Base-by-base conservation (phyloP, 2,113 vertebrate species). In the Tyto alba region DNA sequence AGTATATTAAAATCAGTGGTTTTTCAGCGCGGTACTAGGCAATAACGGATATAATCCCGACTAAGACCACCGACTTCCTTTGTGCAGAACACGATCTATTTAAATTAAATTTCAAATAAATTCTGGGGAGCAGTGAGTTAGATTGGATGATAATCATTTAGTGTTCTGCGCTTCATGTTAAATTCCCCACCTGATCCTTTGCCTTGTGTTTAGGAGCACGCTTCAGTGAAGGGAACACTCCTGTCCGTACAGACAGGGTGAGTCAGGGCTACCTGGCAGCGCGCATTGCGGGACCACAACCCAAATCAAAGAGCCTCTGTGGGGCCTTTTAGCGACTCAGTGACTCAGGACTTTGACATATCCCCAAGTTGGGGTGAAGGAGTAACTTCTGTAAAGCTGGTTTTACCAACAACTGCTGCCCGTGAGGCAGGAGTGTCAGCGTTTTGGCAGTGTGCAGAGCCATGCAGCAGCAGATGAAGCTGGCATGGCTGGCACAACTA, bases 401-500 rank as follows among this genome's bases (percentile, higher is more conserved):
- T 55, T 90, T 94, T 36, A 50, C 45, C 59, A 40, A 32, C 36
- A 60, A 13, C 32, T 59, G 77, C 77, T 80, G 32, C 52, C 72
- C 43, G 14, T 18, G 40, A 88, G 73, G 60, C 30, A 56, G 74
- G 48, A 84, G 22, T 86, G 89, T 88, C 79, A 86, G 84, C 17
- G 56, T 73, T 88, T 81, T 97, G 93, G 81, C 89, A 91, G 56
- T 0, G 38, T 34, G n/a, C 52, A 57, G 52, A 17, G 19, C 16
- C 69, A 0, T 1, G 68, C 26, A 22, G 66, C 47, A 67, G 82
- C 74, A 68, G 78, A 62, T 82, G 13, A 38, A 75, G 34, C 56
- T 79, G 71, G 56, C 62, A 60, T 38, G 71, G n/a, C 56, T 96
- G 93, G 85, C 85, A 90, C 50, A 9, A n/a, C 74, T 22, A 74